A percentile compares a stretch with the other conserved stretches of the same genome.
These are phyloP conservation scores for Melanerpes formicivorus DNA, from an alignment of 2,113 vertebrate species.

Conservation along the genomic window DNA sequence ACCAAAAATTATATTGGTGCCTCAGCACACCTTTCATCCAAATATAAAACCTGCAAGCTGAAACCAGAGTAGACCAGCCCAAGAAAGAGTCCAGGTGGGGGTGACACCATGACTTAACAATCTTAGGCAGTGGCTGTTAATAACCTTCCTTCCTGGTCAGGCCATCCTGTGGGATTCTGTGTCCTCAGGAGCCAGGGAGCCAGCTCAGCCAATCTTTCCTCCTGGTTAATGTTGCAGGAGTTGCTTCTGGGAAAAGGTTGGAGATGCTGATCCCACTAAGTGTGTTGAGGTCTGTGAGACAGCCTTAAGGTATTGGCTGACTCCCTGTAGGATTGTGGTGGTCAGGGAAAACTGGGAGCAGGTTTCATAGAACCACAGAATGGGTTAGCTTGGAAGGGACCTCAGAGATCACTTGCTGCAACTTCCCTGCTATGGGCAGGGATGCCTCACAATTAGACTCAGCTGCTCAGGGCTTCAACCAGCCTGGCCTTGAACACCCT, in stretches of 20 bases:
- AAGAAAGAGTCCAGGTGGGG: neutral
- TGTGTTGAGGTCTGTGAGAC: neutral
- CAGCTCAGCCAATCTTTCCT: neutral
- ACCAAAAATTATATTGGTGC: neutral
- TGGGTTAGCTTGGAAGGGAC: no score
- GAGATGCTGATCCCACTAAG: accelerated
- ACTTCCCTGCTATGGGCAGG: no score
- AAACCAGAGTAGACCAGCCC: neutral
- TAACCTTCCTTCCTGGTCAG: neutral
- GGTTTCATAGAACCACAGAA: neutral
- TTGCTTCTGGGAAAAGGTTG: neutral
- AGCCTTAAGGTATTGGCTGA: neutral
- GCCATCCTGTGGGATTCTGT: neutral
- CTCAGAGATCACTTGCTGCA: no score
- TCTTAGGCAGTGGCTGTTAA: neutral
- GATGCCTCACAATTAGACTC: no score
- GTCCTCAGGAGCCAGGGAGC: neutral
- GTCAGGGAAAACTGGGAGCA: neutral
- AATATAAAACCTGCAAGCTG: neutral
- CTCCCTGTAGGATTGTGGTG: neutral
- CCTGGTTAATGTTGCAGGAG: neutral
- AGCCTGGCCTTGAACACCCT: no score
- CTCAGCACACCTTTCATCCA: neutral
- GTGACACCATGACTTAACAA: neutral
- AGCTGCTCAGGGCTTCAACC: no score